A percentile compares a stretch with the other conserved stretches of the same genome.
Evolutionary conservation across 2,797 vertebrate genomes (phyloP).

Genomic region (Miichthys miiuy): DNA sequence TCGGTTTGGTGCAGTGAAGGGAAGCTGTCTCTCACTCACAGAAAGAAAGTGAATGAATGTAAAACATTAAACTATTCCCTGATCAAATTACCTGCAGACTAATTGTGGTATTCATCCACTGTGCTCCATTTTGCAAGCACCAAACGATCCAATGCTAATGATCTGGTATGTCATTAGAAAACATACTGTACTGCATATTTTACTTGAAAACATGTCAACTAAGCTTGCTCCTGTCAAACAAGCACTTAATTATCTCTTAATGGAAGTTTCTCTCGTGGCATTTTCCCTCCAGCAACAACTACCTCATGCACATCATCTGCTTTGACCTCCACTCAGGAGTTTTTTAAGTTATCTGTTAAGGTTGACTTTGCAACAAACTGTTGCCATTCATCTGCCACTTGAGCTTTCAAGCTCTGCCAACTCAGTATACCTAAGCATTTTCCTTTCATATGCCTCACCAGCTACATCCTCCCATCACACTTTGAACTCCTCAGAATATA

Average conservation of each 20-base stretch:
- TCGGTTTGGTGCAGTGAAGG: too few relatives aligned
- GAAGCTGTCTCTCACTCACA: neutral
- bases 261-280: neutral
- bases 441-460: slow-evolving; percentile 36
- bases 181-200: neutral
- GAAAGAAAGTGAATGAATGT: neutral
- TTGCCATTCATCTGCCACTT: slow-evolving; percentile 20
- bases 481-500: slow-evolving; percentile 19
- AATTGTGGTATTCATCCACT: neutral
- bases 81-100: neutral
- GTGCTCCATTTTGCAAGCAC: neutral
- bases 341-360: slow-evolving; percentile 12
- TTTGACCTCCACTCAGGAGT: slow-evolving; percentile 24
- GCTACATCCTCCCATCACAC: slow-evolving; percentile 38
- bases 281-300: slow-evolving; percentile 5
- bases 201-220: neutral
- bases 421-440: slow-evolving; percentile 40
- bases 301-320: slow-evolving; percentile 17
- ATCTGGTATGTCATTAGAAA: neutral
- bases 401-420: slow-evolving; percentile 28
- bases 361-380: slow-evolving; percentile 44
- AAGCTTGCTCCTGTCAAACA: neutral
- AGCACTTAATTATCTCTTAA: neutral
- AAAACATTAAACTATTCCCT: neutral
- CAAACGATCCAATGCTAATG: neutral